phyloP scores from a whole-genome alignment of 2,113 vertebrate genomes.

The Hyla sarda region DNA sequence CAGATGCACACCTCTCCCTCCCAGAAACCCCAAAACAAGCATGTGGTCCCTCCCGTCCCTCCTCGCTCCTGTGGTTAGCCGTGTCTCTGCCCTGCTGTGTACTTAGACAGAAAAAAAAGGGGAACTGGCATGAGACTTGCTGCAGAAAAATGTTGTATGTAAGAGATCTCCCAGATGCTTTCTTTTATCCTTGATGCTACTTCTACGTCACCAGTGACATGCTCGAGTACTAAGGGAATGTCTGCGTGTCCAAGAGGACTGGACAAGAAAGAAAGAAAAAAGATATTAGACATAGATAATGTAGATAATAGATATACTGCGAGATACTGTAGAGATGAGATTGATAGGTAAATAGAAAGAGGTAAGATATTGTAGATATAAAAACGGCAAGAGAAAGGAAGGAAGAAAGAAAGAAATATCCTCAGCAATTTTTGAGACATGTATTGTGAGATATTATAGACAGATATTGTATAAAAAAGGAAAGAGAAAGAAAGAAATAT shows the following conservation, averaged over 20 bases:
- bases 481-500: too few species aligned
- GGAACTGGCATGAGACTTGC: conserved; percentile 24
- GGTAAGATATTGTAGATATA: too few species aligned
- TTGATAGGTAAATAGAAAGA: neutral
- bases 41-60: conserved; percentile 43
- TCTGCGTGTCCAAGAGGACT: neutral
- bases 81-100: conserved; percentile 46
- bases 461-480: too few species aligned
- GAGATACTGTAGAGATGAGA: too few species aligned
- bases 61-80: conserved; percentile 39
- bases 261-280: neutral
- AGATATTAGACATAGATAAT: too few species aligned
- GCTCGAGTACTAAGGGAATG: neutral
- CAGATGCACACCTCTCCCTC: conserved; percentile 67
- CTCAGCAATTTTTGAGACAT: too few species aligned
- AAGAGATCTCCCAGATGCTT: neutral
- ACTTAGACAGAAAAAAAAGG: neutral
- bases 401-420: too few species aligned
- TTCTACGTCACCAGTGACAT: neutral
- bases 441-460: too few species aligned
- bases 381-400: too few species aligned
- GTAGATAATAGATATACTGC: too few species aligned
- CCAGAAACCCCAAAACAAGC: conserved; percentile 59
- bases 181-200: neutral
- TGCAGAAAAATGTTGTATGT: neutral